Percentiles rank a stretch among this genome's conserved stretches.
These are phyloP conservation scores for Oikopleura vanhoeffeni DNA, from an alignment of 23 tunicate species.

Conservation along the genomic window DNA sequence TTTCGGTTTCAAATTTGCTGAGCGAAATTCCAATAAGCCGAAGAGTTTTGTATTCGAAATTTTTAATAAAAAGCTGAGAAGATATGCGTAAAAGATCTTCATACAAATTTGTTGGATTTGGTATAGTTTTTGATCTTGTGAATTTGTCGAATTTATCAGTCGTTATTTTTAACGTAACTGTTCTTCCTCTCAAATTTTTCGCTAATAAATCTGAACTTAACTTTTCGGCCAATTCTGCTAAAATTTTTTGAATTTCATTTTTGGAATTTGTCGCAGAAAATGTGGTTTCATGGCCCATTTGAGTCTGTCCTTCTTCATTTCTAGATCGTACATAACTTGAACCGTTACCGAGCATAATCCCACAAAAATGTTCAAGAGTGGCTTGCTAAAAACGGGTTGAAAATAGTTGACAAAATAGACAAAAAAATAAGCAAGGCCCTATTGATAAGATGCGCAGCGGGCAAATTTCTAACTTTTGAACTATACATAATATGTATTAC, in stretches of 20 bases:
- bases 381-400: too few species aligned
- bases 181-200: neutral
- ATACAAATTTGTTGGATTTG: neutral
- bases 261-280: too few species aligned
- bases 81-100: slow-evolving; percentile 27
- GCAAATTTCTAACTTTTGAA: too few species aligned
- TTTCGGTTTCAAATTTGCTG: neutral
- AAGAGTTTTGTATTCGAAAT: slow-evolving; percentile 19
- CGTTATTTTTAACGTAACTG: neutral
- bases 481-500: too few species aligned
- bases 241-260: neutral
- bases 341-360: too few species aligned
- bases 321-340: too few species aligned
- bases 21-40: slow-evolving; percentile 17
- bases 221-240: neutral
- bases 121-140: slow-evolving; percentile 44
- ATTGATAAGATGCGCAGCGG: too few species aligned
- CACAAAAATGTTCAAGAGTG: too few species aligned
- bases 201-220: neutral
- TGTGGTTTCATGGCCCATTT: too few species aligned
- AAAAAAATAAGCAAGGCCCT: too few species aligned
- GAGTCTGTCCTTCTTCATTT: too few species aligned
- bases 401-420: too few species aligned
- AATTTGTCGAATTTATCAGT: slow-evolving; percentile 7
- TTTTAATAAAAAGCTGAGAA: slow-evolving; percentile 33